Conservation (phyloP, 2,888 invertebrate genomes). For the Watsonalla cultraria region DNA sequence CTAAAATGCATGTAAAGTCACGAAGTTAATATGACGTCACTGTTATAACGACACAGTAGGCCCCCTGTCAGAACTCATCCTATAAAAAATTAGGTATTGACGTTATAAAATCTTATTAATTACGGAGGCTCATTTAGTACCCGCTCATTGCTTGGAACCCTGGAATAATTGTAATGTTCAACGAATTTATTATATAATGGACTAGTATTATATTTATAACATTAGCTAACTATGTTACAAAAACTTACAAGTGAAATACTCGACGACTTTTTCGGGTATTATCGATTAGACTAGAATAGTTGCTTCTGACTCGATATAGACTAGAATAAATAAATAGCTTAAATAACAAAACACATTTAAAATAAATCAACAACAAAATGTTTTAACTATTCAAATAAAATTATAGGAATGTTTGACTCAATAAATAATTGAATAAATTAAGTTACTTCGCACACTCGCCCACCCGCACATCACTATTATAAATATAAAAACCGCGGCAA, state of each 20-base stretch:
- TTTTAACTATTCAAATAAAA: conserved; percentile 34
- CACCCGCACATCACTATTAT: conserved; percentile 10
- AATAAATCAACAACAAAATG: conserved; percentile 39
- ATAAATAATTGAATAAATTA: conserved; percentile 15
- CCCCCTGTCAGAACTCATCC: no score
- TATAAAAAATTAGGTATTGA: no score
- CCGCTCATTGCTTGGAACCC: conserved; percentile 22
- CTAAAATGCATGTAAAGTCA: no score
- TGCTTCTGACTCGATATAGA: conserved; percentile 35
- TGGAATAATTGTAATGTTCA: conserved; percentile 17
- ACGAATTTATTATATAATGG: conserved; percentile 35
- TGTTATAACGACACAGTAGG: no score
- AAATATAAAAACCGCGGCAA: conserved; percentile 22
- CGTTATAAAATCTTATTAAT: no score
- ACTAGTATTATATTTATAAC: conserved; percentile 34
- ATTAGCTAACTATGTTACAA: conserved; percentile 27
- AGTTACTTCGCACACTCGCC: conserved; percentile 10
- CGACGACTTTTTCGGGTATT: neutral
- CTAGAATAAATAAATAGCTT: conserved; percentile 42
- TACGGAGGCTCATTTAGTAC: neutral
- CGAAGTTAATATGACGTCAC: no score
- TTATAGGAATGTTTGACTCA: conserved; percentile 46
- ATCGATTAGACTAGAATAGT: conserved; percentile 37
- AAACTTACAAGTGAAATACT: conserved; percentile 33
- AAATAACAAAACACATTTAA: conserved; percentile 32